phyloP scores from a whole-genome alignment of 1,140 invertebrate genomes.

The Coptotermes formosanus region DNA sequence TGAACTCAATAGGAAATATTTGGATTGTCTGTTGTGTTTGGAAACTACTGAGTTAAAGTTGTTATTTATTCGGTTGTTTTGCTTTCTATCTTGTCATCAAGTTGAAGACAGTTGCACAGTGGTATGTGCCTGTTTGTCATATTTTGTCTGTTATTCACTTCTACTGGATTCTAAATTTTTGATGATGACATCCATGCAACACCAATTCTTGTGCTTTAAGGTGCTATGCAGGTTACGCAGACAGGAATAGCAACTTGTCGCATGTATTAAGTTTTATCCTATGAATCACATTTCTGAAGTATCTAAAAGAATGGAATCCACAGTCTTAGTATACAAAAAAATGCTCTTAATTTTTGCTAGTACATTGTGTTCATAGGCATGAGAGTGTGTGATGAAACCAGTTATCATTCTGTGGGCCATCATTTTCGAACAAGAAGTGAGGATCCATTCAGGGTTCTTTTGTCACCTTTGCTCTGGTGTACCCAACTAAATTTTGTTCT shows the following conservation, averaged over 20 bases:
- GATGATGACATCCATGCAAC: neutral
- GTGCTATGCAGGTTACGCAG: neutral
- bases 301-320: neutral
- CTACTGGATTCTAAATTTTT: too few species aligned
- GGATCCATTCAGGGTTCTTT: neutral
- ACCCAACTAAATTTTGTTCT: slow-evolving; percentile 28
- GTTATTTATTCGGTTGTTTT: too few species aligned
- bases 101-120: neutral
- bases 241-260: neutral
- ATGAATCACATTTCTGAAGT: neutral
- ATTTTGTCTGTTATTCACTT: neutral
- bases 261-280: neutral
- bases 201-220: neutral
- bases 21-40: too few species aligned
- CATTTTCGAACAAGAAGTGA: neutral
- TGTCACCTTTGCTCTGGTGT: neutral
- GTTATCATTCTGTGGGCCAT: neutral
- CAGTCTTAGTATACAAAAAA: neutral
- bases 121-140: neutral
- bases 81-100: too few species aligned
- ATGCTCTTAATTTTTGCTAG: neutral
- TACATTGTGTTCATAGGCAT: neutral
- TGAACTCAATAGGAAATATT: too few species aligned
- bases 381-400: neutral
- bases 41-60: too few species aligned